These are phyloP conservation scores for Synaphobranchus kaupii DNA, from an alignment of 2,797 vertebrate species.

Conservation along the genomic window DNA sequence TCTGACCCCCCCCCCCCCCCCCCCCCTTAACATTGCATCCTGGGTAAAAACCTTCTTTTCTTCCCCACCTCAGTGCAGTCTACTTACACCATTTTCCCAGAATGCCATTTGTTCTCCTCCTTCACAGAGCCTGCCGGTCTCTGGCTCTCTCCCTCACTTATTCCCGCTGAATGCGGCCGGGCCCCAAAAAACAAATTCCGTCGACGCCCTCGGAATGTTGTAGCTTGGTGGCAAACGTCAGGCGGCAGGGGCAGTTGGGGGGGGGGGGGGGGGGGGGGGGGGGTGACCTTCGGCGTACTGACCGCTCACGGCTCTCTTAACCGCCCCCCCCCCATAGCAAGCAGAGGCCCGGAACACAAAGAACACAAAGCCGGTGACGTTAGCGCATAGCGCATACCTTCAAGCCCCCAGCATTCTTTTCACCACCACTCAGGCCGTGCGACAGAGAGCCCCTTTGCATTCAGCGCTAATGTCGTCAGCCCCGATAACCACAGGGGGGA, in stretches of 20 bases:
- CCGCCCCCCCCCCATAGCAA: background rate
- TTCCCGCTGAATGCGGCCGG: background rate
- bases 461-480: background rate
- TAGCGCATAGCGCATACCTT: background rate
- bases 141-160: slow-evolving; percentile 20
- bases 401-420: slow-evolving; percentile 5
- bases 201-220: slow-evolving; percentile 47
- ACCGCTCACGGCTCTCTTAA: slow-evolving; percentile 23
- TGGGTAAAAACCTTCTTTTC: background rate
- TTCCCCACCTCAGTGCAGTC: background rate
- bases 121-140: background rate
- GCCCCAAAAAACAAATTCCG: background rate
- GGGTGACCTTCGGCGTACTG: slow-evolving; percentile 34
- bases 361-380: background rate
- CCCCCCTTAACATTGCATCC: background rate
- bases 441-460: background rate
- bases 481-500: background rate
- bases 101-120: slow-evolving; percentile 3
- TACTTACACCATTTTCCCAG: background rate
- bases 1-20: background rate
- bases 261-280: background rate
- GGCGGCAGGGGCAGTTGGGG: slow-evolving; percentile 17
- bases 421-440: background rate
- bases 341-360: slow-evolving; percentile 1
- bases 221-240: slow-evolving; percentile 49